These are phyloP conservation scores for Pipistrellus pipistrellus DNA, from an alignment of 2,797 vertebrate genomes.

Conservation along the genomic window DNA sequence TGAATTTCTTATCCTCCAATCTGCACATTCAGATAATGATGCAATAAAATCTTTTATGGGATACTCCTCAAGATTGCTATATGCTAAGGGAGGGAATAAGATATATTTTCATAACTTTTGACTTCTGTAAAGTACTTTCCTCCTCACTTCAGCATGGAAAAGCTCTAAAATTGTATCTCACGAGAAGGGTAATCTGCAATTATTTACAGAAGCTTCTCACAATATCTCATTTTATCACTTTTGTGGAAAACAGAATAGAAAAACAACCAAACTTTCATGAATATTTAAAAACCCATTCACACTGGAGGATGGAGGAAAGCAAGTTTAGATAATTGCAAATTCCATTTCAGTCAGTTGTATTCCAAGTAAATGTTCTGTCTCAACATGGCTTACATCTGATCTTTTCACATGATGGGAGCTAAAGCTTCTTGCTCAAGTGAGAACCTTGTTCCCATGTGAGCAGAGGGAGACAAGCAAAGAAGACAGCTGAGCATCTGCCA, in stretches of 20 bases:
- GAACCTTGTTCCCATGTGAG: conserved; percentile 56
- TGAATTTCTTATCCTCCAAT: conserved; percentile 66
- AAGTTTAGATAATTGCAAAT: conserved; percentile 66
- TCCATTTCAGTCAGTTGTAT: conserved; percentile 53
- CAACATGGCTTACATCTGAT: conserved; percentile 66
- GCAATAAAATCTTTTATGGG: conserved; percentile 75
- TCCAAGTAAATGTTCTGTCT: conserved; percentile 43
- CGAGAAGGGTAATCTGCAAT: conserved; percentile 64
- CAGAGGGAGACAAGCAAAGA: conserved; percentile 67
- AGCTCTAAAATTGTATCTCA: conserved; percentile 60
- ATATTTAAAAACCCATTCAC: conserved; percentile 59
- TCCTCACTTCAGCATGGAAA: not conserved
- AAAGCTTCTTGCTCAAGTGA: conserved; percentile 13
- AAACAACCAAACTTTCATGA: conserved; percentile 42
- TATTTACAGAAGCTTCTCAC: conserved; percentile 69
- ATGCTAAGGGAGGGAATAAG: conserved; percentile 57
- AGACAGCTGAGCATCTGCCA: conserved; percentile 54
- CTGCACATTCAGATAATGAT: conserved; percentile 72
- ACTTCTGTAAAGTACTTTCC: conserved; percentile 62
- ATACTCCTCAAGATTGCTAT: conserved; percentile 65
- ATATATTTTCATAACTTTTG: conserved; percentile 79
- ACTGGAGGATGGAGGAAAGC: conserved; percentile 19
- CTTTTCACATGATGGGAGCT: conserved; percentile 53
- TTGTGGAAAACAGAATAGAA: conserved; percentile 28
- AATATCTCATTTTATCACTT: conserved; percentile 58